Evolutionary conservation across 2,888 invertebrate genomes (phyloP), one percentile per base, ranked within the genome.

Genomic region (Tenthredo mesomela): DNA sequence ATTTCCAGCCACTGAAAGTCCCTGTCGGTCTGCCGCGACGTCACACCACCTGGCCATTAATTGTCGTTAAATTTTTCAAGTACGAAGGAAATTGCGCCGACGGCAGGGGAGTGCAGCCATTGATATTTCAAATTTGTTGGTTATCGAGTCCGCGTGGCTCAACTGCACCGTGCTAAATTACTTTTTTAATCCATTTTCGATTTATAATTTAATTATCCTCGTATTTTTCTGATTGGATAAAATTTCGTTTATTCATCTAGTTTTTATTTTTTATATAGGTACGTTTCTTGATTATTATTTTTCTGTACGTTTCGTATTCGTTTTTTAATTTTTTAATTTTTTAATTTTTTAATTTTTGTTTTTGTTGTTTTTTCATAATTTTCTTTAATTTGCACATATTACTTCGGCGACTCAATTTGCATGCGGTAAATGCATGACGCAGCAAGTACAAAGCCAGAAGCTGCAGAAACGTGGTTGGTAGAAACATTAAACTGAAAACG

Each of bases 1-100:
- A 80, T 80, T 80, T 80, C 80, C 80, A 61, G 80, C 80, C 80
- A 80, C 80, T 61, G 80, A 80, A 80, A 80, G 80, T 80, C 80
- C 80, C 80, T 40, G 80, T 80, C 80, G 80, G 80, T 80, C 80
- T 80, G 61, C 80, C 58, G 61, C 61, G 80, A 61, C 58, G 80
- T 80, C 80, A 50, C 58, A 80, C 80, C 80, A 58, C 80, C 80
- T 61, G 80, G 58, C 80, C 80, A 80, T 80, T 80, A 80, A 80
- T 80, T 80, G 80, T 80, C 80, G 80, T 58, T 80, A 80, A 80
- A 80, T 80, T 61, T 80, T 80, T 80, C 80, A 61, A 61, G 58
- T 61, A 61, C 21, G 80, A 61, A 80, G 80, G 61, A 80, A 61
- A 80, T 61, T 80, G 58, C 61, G 15, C 58, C 40, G 21, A 33